Evolutionary conservation across 2,113 vertebrate genomes (phyloP), one percentile per base, ranked within the genome.

Genomic region (Corythoichthys haematopterus): DNA sequence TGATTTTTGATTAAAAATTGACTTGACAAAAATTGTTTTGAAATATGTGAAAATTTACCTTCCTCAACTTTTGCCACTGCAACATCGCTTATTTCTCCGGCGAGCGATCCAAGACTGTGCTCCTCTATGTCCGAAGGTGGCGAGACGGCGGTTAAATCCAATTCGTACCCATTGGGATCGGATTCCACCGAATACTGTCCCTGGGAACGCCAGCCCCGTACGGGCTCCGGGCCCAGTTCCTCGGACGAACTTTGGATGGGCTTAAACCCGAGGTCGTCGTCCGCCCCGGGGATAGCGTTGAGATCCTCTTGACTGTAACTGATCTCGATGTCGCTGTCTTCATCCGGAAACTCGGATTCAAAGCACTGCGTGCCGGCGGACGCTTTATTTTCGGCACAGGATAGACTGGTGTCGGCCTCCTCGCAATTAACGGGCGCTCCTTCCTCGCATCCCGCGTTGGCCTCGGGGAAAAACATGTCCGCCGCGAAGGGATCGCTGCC

Each of bases 401-500:
- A 87, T 47, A 85, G 72, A 65, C 86, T 89, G 6, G 74, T 75
- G 64, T 89, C 89, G 0, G 55, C 84, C 14, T 89, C 87, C 2
- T 86, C 87, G 0, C 36, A 58, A 1, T 45, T 58, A 2, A 65
- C 66, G 28, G 6, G 84, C 5, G 40, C 9, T 7, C 20, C 77
- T 0, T 56, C 76, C 4, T 66, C 47, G 3, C 56, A 12, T 4
- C 28, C 1, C 0, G 9, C 12, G 0, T 59, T 71, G 10, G 81
- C 81, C 0, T 92, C 92, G 4, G 91, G 92, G 82, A 95, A 96
- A 88, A 98, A 91, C 43, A 83, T 71, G 65, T 97, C 95, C 62
- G 93, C 89, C 64, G 94, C 95, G 87, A 98, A 98, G 3, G 96
- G 96, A 79, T 98, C 93, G 7, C 93, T 95, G 82, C 95, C 96